Percentiles rank a stretch among this genome's conserved stretches.
Evolutionary conservation across 2,113 vertebrate species (phyloP).

Genomic region (Albula glossodonta): DNA sequence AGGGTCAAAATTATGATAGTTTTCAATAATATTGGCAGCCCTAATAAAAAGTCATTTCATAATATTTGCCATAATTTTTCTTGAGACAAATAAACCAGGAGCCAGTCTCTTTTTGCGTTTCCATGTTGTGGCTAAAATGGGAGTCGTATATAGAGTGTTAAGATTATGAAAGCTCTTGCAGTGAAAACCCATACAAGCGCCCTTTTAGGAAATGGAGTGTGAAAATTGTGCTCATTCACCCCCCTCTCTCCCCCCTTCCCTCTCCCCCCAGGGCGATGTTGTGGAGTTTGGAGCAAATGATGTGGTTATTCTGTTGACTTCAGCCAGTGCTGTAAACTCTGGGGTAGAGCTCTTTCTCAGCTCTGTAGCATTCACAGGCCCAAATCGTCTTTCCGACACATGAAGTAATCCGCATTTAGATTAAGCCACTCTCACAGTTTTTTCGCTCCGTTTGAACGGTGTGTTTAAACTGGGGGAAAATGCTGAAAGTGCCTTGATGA

Average conservation of each 20-base stretch:
- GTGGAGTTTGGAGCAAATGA: background rate
- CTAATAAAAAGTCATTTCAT: too few relatives aligned
- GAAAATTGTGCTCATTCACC: background rate
- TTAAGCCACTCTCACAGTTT: too few relatives aligned
- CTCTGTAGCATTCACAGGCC: background rate
- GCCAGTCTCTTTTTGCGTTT: background rate
- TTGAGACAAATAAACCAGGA: background rate
- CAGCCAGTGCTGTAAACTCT: background rate
- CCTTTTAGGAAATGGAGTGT: slow-evolving; percentile 9
- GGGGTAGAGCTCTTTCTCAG: background rate
- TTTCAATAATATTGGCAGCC: too few relatives aligned
- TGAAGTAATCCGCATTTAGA: background rate
- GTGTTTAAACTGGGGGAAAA: background rate
- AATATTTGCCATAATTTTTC: too few relatives aligned
- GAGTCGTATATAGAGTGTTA: background rate
- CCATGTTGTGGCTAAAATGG: background rate
- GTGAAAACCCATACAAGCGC: background rate
- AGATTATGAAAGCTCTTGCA: background rate
- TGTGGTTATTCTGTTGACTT: background rate
- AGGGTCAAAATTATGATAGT: too few relatives aligned
- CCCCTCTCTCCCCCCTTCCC: background rate
- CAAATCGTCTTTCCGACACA: background rate
- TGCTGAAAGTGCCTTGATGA: background rate
- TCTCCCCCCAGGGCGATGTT: background rate
- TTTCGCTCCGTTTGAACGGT: too few relatives aligned